Evolutionary conservation across 2,113 vertebrate genomes (phyloP).

Genomic region (Rhizomys pruinosus): DNA sequence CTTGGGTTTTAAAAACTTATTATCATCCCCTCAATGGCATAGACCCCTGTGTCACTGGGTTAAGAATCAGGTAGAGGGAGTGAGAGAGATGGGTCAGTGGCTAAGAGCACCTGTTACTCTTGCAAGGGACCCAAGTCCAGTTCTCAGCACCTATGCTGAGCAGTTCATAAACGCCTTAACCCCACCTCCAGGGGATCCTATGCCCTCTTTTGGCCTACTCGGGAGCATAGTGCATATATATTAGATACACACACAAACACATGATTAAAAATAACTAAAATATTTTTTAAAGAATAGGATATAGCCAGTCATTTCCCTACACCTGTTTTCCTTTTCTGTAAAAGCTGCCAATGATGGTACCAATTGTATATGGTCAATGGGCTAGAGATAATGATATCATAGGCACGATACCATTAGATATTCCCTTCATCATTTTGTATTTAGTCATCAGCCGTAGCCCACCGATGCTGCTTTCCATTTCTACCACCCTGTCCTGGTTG

Average conservation of each 20-base stretch:
- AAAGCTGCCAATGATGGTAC: not conserved
- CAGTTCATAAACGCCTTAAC: too few relatives aligned
- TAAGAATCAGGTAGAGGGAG: not conserved
- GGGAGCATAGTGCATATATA: too few relatives aligned
- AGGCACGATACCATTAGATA: not conserved
- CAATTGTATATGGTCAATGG: not conserved
- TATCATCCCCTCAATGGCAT: not conserved
- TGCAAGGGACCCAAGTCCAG: too few relatives aligned
- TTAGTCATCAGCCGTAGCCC: not conserved
- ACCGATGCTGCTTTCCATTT: conserved; percentile 26
- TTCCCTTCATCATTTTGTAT: not conserved
- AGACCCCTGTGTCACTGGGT: not conserved
- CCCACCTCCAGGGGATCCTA: too few relatives aligned
- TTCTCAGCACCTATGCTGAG: too few relatives aligned
- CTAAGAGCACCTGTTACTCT: too few relatives aligned
- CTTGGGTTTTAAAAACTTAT: not conserved
- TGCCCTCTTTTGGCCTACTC: too few relatives aligned
- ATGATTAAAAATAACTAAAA: too few relatives aligned
- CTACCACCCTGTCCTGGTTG: not conserved
- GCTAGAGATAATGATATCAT: not conserved
- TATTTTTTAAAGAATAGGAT: not conserved
- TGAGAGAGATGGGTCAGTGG: too few relatives aligned
- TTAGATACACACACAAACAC: too few relatives aligned
- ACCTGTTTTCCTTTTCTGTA: not conserved
- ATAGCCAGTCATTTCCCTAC: conserved; percentile 12